Base-by-base conservation (phyloP, 2,113 vertebrate genomes). In the Geococcyx californianus region DNA sequence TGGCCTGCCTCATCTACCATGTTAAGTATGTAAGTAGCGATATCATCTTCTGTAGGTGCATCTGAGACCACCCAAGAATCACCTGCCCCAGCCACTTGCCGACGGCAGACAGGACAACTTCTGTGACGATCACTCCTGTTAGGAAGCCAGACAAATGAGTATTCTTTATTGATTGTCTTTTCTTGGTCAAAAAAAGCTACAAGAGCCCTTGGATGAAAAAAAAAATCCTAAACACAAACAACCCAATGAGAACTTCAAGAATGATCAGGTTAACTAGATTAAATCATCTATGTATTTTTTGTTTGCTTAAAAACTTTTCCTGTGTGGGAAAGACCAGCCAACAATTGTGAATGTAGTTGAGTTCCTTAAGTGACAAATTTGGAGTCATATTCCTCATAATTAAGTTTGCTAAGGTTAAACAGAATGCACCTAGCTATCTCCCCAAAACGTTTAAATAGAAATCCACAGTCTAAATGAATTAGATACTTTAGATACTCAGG, bases 51-150 rank as follows among this genome's bases (percentile, higher is more conserved):
- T 13, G 99, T 99, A 59, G 99, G 99, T 26, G 99, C 99, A 40
- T 99, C 99, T 24, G 99, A 99, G 80, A 99, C 99, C 40, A 99
- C 99, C 99, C 99, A 99, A 10, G 99, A 99, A 31, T 99, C 99
- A 60, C 98, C 99, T 78, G 98, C 98, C 70, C 98, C 99, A 1
- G 98, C 99, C 95, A 99, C 99, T 47, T 99, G 99, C 62, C 99
- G 97, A 60, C 99, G 99, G 81, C 99, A 99, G 83, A 99, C 98
- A 3, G 99, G 99, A 83, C 99, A 99, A 97, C 99, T 99, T 85
- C 98, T 97, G 96, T 99, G 99, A 89, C 98, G 99, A 74, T 99
- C 99, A 17, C 99, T 99, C 99, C 99, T 99, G 97, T 86, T 33
- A 76, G 90, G 86, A 98, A 97, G 92, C 36, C 94, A 98, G 69